Evolutionary conservation across 2,888 invertebrate species (phyloP).

Genomic region (Caenorhabditis angaria): DNA sequence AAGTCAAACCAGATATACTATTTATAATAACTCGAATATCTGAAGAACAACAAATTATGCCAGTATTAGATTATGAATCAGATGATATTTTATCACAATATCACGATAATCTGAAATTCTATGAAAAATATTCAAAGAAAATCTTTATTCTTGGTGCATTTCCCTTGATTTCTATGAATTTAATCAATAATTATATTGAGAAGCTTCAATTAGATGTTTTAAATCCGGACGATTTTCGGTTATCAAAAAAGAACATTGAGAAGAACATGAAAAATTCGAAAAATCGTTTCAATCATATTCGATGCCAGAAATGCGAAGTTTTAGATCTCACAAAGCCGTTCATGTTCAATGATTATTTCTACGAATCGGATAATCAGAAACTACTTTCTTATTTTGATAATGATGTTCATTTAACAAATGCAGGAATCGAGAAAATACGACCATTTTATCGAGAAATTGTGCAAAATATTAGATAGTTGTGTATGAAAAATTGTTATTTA

Average conservation of each 20-base stretch:
- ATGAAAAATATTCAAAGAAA: background rate
- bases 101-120: background rate
- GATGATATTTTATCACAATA: background rate
- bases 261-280: background rate
- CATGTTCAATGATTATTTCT: background rate
- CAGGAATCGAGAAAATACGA: background rate
- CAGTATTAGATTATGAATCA: background rate
- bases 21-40: background rate
- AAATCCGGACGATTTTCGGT: background rate
- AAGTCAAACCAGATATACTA: background rate
- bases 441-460: conserved; percentile 7
- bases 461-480: background rate
- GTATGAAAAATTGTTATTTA: no score
- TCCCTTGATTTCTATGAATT: background rate
- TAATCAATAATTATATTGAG: background rate
- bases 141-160: background rate
- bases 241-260: background rate
- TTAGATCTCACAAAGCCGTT: background rate
- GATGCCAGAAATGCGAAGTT: background rate
- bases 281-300: background rate
- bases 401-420: conserved; percentile 8
- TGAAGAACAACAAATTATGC: background rate
- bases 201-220: background rate
- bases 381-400: conserved; percentile 10
- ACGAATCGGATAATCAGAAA: conserved; percentile 1